A percentile compares a stretch with the other conserved stretches of the same genome.
Conservation (phyloP, 2,113 vertebrate genomes). For the Laticauda laticaudata region DNA sequence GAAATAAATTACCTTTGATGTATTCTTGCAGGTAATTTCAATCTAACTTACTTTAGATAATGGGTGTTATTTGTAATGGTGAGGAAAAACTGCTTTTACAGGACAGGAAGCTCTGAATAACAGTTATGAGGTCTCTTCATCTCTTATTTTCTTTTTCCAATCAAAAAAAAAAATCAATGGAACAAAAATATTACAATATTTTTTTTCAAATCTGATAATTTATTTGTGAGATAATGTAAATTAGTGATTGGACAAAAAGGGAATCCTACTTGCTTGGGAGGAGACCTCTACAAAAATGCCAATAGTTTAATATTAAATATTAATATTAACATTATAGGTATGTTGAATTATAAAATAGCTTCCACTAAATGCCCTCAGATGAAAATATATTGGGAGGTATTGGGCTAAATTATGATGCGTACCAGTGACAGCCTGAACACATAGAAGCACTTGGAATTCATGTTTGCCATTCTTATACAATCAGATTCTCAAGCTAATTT, state of each 20-base stretch:
- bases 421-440: not conserved
- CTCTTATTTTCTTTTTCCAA: not conserved
- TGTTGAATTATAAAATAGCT: not conserved
- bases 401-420: not conserved
- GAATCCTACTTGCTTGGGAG: not conserved
- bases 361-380: not conserved
- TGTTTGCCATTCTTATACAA: slow-evolving; percentile 15
- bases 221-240: not conserved
- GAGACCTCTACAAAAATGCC: not conserved
- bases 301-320: not conserved
- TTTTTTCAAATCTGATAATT: not conserved
- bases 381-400: not conserved
- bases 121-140: not conserved
- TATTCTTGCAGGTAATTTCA: not conserved
- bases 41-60: not conserved
- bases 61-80: not conserved
- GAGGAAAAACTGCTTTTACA: not conserved
- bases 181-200: not conserved
- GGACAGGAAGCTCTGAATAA: not conserved
- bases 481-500: not conserved
- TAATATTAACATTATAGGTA: not conserved
- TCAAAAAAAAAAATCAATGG: not conserved
- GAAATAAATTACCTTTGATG: not conserved
- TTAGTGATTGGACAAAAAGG: not conserved
- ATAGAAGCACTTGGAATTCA: not conserved